Base-by-base conservation (phyloP, 2,113 vertebrate genomes). In the Ascaphus truei region DNA sequence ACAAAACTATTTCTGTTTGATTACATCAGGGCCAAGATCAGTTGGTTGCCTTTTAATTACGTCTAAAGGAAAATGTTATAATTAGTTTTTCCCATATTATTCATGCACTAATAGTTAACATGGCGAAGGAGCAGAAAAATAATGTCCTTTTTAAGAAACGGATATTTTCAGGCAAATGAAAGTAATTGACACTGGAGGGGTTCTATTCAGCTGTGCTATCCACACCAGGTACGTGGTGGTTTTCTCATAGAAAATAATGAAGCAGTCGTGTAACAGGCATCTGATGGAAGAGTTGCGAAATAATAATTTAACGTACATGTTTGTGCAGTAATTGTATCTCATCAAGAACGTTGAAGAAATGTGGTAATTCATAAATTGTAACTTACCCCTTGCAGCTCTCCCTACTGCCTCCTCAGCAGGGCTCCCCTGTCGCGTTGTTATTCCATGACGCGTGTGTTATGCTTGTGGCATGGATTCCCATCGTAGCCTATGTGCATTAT, bases 1-100 rank as follows among this genome's bases (percentile, higher is more conserved):
- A 41, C 45, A 50, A 66, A 57, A 45, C 10, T 45, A 37, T 53
- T 20, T 64, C 64, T 16, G 33, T 75, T 48, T 62, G 45, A 50
- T 58, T 71, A 71, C 67, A 71, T 71, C 67, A 59, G 57, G 67
- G 67, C 67, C 67, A 71, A 71, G 67, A 74, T 71, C 62, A 50
- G 67, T 67, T 72, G 68, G 68, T 63, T 62, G 68, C 59, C 58
- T 68, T 62, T 57, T 53, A 50, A 59, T 64, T 65, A 74, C 53
- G 47, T 59, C 66, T 69, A 74, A 72, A 64, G 59, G 58, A 20
- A 73, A 64, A 45, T 16, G 25, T 25, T 7, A 41, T 59, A 59
- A 53, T 56, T 77, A 25, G 3, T 58, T 52, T 68, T 53, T 61
- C 56, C 43, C 53, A 22, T 0, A 0, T 30, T 77, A 71, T 48